A percentile compares a stretch with the other conserved stretches of the same genome.
Evolutionary conservation across 1,140 invertebrate species (phyloP).

Genomic region (Homarus americanus): DNA sequence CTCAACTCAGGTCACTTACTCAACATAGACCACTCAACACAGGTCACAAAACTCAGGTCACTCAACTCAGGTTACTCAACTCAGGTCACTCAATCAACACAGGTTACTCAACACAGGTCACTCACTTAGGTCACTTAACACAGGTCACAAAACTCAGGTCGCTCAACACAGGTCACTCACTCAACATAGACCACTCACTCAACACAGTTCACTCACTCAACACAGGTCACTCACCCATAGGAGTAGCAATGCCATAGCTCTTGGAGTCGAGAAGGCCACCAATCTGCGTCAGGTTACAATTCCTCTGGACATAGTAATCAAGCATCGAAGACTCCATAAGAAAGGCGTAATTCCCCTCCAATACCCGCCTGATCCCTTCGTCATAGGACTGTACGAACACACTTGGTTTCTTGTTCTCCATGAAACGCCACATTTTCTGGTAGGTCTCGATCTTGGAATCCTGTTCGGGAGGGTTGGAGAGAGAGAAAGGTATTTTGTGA

Average conservation of each 20-base stretch:
- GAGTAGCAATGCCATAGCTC: conserved; percentile 92
- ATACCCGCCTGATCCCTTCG: conserved; percentile 88
- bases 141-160: too few relatives aligned
- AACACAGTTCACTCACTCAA: too few relatives aligned
- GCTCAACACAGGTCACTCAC: too few relatives aligned
- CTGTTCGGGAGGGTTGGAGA: too few relatives aligned
- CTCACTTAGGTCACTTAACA: too few relatives aligned
- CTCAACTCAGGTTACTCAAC: too few relatives aligned
- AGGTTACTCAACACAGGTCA: too few relatives aligned
- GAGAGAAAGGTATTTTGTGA: neutral
- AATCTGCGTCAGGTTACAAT: conserved; percentile 96
- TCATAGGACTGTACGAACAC: conserved; percentile 85
- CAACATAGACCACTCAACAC: too few relatives aligned
- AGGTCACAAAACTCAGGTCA: too few relatives aligned
- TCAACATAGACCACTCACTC: too few relatives aligned
- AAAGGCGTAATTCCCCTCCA: conserved; percentile 91
- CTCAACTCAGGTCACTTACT: too few relatives aligned
- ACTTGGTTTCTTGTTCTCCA: conserved; percentile 86
- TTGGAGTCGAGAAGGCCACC: conserved; percentile 94
- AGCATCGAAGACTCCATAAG: conserved; percentile 97
- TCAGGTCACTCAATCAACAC: too few relatives aligned
- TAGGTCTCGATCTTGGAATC: conserved; percentile 91
- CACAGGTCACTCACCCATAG: conserved; percentile 82
- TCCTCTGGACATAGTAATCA: conserved; percentile 91
- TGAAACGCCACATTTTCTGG: conserved; percentile 92